Conservation (phyloP, 1,140 invertebrate species). For the Portunus trituberculatus region DNA sequence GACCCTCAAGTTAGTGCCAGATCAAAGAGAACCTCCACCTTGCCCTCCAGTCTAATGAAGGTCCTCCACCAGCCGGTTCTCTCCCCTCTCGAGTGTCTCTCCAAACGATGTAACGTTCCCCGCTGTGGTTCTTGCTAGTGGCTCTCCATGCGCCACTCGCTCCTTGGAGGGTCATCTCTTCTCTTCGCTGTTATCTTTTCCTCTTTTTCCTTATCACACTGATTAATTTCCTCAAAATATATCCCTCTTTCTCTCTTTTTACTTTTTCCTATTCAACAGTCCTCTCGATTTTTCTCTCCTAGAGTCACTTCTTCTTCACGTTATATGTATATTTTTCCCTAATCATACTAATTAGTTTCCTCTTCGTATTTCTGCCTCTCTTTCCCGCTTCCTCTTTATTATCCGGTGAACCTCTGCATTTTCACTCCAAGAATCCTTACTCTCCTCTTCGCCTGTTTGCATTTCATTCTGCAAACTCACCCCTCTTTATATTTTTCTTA, state of each 20-base stretch:
- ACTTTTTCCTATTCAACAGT: no score
- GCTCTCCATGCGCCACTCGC: not conserved
- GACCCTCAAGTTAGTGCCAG: not conserved
- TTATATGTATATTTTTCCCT: not conserved
- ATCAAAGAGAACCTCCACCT: not conserved
- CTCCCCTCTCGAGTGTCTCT: not conserved
- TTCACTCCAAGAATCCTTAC: not conserved
- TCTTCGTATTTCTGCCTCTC: no score
- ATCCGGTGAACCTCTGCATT: not conserved
- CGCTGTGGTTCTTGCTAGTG: not conserved
- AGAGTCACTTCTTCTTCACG: not conserved
- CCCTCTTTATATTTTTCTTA: not conserved
- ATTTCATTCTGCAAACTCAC: not conserved
- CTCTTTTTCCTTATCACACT: not conserved
- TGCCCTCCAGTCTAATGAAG: not conserved
- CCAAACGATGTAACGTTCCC: constrained; percentile 2
- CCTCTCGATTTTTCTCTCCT: not conserved
- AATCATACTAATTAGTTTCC: no score
- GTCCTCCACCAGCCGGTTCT: constrained; percentile 4
- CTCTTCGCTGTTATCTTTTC: not conserved
- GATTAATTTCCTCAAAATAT: not conserved
- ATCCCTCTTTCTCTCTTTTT: not conserved
- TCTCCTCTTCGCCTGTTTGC: not conserved
- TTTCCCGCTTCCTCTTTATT: no score
- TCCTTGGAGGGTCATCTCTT: not conserved